Evolutionary conservation across 2,113 vertebrate genomes (phyloP).

Genomic region (Camelus dromedarius): DNA sequence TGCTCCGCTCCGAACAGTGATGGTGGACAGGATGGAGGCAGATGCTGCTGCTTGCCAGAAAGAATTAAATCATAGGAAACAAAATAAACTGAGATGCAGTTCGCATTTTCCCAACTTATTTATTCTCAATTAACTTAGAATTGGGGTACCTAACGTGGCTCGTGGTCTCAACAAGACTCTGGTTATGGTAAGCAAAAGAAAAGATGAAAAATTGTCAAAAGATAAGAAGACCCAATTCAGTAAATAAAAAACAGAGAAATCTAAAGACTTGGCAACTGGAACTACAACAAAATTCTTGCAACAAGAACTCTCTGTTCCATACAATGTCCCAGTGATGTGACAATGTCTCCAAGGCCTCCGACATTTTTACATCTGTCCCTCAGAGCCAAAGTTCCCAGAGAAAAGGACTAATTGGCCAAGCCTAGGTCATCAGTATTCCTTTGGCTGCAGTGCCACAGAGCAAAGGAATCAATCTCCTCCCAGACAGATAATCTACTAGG

Average conservation of each 20-base stretch:
- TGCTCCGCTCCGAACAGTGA: not conserved
- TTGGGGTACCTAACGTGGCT: not conserved
- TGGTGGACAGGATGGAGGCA: not conserved
- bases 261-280: not conserved
- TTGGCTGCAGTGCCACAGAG: not conserved
- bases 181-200: not conserved
- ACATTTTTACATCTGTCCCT: not conserved
- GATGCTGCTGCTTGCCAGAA: not conserved
- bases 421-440: not conserved
- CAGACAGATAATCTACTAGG: not conserved
- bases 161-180: not conserved
- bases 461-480: not conserved
- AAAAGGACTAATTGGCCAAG: not conserved
- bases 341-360: not conserved
- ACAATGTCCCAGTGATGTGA: not conserved
- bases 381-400: not conserved
- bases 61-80: not conserved
- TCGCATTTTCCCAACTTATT: not conserved
- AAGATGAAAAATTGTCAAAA: not conserved
- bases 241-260: not conserved
- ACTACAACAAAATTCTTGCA: not conserved
- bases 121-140: not conserved
- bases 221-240: not conserved
- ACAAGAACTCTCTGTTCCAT: not conserved
- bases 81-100: not conserved